Percentiles rank a stretch among this genome's conserved stretches.
These are phyloP conservation scores for Poliocrania exsul DNA, from an alignment of 2,797 vertebrate genomes.

Conservation along the genomic window DNA sequence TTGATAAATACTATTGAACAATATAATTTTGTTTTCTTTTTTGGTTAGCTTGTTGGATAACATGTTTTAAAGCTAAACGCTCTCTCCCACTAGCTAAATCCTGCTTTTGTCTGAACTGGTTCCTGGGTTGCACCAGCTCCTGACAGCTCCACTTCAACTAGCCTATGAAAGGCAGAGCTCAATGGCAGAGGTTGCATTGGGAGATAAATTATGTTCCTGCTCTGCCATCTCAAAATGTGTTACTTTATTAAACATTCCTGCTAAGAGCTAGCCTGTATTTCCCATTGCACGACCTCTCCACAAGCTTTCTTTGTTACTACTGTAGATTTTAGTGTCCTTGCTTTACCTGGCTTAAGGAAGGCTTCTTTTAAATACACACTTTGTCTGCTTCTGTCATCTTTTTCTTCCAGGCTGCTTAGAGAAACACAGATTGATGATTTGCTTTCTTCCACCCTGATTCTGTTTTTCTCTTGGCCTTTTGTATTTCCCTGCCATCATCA, in stretches of 20 bases:
- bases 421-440: neutral
- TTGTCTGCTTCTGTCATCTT: neutral
- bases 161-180: neutral
- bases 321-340: neutral
- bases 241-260: neutral
- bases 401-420: neutral
- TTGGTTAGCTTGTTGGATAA: neutral
- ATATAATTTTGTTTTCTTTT: neutral
- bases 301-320: neutral
- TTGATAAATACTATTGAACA: neutral
- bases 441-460: neutral
- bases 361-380: neutral
- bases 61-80: neutral
- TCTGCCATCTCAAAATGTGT: neutral
- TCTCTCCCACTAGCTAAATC: neutral
- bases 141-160: neutral
- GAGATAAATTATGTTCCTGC: neutral
- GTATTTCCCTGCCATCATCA: neutral
- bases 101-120: neutral
- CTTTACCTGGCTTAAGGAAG: neutral
- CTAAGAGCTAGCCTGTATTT: neutral
- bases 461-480: neutral
- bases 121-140: neutral
- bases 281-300: neutral
- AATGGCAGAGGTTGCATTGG: neutral